Evolutionary conservation across 2,888 invertebrate species (phyloP).

Genomic region (Catocala fraxini): DNA sequence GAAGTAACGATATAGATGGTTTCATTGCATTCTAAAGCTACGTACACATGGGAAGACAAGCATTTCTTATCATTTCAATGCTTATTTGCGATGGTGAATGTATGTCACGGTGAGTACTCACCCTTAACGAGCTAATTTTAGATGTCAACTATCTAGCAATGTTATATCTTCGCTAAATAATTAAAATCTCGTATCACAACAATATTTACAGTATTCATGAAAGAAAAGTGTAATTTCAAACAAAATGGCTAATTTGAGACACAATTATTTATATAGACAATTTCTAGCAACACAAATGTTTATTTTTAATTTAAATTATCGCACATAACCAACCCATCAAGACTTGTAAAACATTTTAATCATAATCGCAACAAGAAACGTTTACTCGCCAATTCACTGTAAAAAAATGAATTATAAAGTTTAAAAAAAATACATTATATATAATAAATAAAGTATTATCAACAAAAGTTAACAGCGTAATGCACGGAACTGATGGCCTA

Average conservation of each 20-base stretch:
- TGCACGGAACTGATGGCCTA: slow-evolving; percentile 23
- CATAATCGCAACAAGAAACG: slow-evolving; percentile 49
- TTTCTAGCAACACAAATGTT: neutral
- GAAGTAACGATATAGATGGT: slow-evolving; percentile 12
- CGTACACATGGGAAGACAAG: slow-evolving; percentile 20
- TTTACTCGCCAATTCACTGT: slow-evolving; percentile 48
- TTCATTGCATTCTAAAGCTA: slow-evolving; percentile 15
- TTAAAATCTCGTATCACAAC: slow-evolving; percentile 13
- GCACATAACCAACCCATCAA: slow-evolving; percentile 39
- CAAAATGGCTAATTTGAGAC: no score
- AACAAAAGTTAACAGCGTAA: slow-evolving; percentile 42
- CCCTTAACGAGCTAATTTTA: slow-evolving; percentile 7
- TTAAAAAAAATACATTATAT: slow-evolving; percentile 56
- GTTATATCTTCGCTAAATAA: slow-evolving; percentile 1
- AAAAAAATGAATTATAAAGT: slow-evolving; percentile 58
- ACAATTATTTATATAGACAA: neutral
- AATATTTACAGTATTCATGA: slow-evolving; percentile 7
- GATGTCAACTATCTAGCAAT: slow-evolving; percentile 5
- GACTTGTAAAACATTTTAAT: slow-evolving; percentile 33
- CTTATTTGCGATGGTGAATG: slow-evolving; percentile 3
- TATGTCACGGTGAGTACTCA: slow-evolving; percentile 9
- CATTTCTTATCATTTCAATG: slow-evolving; percentile 4
- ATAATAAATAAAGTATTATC: slow-evolving; percentile 60
- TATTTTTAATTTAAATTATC: slow-evolving; percentile 5
- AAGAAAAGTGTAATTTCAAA: neutral